Conservation (phyloP, 2,888 invertebrate genomes). For the Ernsta delagoae region DNA sequence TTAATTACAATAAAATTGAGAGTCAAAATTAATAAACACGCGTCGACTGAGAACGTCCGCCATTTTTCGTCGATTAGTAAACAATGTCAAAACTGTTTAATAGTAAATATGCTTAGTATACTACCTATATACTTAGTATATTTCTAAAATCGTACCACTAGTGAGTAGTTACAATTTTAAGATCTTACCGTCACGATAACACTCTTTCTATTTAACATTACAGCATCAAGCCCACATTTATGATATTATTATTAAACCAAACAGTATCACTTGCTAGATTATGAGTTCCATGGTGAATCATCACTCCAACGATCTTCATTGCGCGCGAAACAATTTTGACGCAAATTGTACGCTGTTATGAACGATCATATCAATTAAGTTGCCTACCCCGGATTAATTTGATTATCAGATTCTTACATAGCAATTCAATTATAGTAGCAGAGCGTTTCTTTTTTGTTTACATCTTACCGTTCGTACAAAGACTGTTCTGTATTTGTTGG, state of each 20-base stretch:
- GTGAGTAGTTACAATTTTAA: neutral
- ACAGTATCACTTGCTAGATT: conserved; percentile 75
- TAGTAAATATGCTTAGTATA: no score
- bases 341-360: conserved; percentile 79
- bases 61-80: no score
- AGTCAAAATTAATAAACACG: no score
- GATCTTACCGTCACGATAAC: neutral
- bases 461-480: conserved; percentile 66
- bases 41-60: no score
- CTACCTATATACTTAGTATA: no score
- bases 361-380: conserved; percentile 76
- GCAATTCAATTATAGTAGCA: conserved; percentile 73
- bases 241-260: conserved; percentile 74
- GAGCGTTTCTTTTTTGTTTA: conserved; percentile 64
- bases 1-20: no score
- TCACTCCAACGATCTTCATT: conserved; percentile 70
- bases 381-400: conserved; percentile 76
- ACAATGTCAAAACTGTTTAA: no score
- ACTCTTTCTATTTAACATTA: conserved; percentile 55
- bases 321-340: conserved; percentile 78
- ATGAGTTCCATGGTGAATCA: conserved; percentile 61
- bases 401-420: conserved; percentile 71
- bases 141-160: no score
- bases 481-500: conserved; percentile 37
- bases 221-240: conserved; percentile 70